Percentiles rank a stretch among this genome's conserved stretches.
Conservation (phyloP, 2,888 invertebrate species). For the Eristalinus sepulchralis region DNA sequence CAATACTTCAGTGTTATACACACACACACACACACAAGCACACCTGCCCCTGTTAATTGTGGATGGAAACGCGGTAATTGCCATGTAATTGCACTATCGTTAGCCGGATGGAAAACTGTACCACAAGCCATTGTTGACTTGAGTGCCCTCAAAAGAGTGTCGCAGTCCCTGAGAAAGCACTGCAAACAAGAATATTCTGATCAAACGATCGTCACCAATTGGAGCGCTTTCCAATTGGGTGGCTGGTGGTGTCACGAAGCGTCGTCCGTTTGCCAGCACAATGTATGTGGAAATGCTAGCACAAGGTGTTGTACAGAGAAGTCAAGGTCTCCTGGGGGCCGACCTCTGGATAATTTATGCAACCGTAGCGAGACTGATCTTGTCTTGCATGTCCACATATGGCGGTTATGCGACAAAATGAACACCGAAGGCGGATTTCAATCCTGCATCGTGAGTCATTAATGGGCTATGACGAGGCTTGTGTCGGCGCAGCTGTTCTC, state of each 20-base stretch:
- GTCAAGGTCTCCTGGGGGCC: constrained; percentile 63
- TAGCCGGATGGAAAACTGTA: constrained; percentile 58
- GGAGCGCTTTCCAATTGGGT: constrained; percentile 44
- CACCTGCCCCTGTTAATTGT: constrained; percentile 38
- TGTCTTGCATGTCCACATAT: not conserved
- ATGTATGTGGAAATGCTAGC: constrained; percentile 5
- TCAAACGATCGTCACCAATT: constrained; percentile 28
- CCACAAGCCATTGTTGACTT: constrained; percentile 3
- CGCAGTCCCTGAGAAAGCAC: not conserved
- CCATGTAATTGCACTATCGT: constrained; percentile 56
- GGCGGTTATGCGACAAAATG: not conserved
- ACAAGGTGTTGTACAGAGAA: constrained; percentile 26
- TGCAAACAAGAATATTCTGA: constrained; percentile 15
- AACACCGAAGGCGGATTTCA: constrained; percentile 34
- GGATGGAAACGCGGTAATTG: constrained; percentile 60
- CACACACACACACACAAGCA: not conserved
- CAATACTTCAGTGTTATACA: constrained; percentile 32
- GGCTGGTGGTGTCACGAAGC: not conserved
- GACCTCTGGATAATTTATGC: constrained; percentile 57
- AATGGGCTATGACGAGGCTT: not conserved
- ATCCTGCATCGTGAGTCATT: constrained; percentile 29
- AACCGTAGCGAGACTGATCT: not conserved
- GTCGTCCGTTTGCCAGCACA: not conserved
- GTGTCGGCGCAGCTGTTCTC: not conserved
- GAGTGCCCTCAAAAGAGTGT: constrained; percentile 34